Evolutionary conservation across 2,797 vertebrate genomes (phyloP).

Genomic region (Sphaeramia orbicularis): DNA sequence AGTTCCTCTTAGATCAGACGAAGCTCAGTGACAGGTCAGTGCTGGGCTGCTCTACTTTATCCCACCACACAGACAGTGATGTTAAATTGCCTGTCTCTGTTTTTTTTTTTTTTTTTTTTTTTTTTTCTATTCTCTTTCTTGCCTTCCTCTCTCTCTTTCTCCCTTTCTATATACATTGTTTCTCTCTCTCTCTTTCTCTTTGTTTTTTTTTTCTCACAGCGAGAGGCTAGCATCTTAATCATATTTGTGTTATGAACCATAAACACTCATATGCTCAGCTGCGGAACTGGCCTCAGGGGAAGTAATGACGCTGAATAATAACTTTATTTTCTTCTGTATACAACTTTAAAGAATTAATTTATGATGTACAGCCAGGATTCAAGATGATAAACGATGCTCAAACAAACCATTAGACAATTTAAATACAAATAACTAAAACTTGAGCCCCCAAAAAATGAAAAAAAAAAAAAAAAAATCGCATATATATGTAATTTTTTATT

Average conservation of each 20-base stretch:
- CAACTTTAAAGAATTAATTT: conserved; percentile 51
- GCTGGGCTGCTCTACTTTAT: conserved; percentile 23
- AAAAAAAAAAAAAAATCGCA: no score
- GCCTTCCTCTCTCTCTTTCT: background rate
- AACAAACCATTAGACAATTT: background rate
- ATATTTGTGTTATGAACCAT: conserved; percentile 71
- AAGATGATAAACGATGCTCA: no score
- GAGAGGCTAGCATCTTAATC: conserved; percentile 70
- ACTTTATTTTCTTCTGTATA: conserved; percentile 41
- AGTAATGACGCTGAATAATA: conserved; percentile 56
- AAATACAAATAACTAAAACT: no score
- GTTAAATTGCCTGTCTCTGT: conserved; percentile 62
- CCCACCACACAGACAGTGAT: conserved; percentile 46
- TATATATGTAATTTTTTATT: no score
- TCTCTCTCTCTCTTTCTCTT: background rate
- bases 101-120: conserved; percentile 41
- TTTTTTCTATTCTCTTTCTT: background rate
- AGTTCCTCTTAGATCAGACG: conserved; percentile 43
- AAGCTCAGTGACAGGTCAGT: conserved; percentile 53
- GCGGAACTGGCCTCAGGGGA: conserved; percentile 49
- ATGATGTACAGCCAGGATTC: background rate
- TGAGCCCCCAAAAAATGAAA: no score
- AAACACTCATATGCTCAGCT: conserved; percentile 55
- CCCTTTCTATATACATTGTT: background rate
- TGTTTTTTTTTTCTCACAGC: background rate